Evolutionary conservation across 1,140 invertebrate species (phyloP).

Genomic region (Maconellicoccus hirsutus): DNA sequence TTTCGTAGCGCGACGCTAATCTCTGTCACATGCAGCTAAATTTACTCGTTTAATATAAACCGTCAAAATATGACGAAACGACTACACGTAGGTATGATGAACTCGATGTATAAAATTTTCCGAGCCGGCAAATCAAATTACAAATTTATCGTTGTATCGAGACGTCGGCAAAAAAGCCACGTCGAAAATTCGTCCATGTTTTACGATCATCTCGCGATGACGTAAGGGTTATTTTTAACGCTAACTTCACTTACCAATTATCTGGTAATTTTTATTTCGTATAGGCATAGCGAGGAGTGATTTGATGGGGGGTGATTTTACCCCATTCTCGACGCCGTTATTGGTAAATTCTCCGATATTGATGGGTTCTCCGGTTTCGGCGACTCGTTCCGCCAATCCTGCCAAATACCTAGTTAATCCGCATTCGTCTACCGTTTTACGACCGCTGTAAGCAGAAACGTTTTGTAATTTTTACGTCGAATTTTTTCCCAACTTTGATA

Average conservation of each 20-base stretch:
- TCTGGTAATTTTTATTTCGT: conserved; percentile 37
- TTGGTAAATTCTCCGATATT: conserved; percentile 37
- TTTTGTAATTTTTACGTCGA: background rate
- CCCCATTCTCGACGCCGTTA: conserved; percentile 26
- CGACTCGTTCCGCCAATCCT: conserved; percentile 38
- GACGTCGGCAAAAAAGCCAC: too few relatives aligned
- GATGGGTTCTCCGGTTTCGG: conserved; percentile 36
- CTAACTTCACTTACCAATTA: conserved; percentile 35
- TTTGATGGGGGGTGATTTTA: conserved; percentile 28
- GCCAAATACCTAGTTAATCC: conserved; percentile 34
- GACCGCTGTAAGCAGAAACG: conserved; percentile 19
- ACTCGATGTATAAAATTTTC: too few relatives aligned
- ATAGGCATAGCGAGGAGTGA: conserved; percentile 40
- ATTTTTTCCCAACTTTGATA: background rate
- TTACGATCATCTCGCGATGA: too few relatives aligned
- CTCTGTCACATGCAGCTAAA: background rate
- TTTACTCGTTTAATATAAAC: conserved; percentile 6
- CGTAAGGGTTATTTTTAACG: background rate
- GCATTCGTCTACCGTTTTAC: conserved; percentile 28
- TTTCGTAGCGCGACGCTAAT: background rate
- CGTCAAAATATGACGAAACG: background rate
- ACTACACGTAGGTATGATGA: too few relatives aligned
- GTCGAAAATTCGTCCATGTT: too few relatives aligned
- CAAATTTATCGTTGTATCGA: too few relatives aligned
- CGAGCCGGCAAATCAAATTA: too few relatives aligned